Base-by-base conservation (phyloP, 2,888 invertebrate species). In the Leptinotarsa haldemani region DNA sequence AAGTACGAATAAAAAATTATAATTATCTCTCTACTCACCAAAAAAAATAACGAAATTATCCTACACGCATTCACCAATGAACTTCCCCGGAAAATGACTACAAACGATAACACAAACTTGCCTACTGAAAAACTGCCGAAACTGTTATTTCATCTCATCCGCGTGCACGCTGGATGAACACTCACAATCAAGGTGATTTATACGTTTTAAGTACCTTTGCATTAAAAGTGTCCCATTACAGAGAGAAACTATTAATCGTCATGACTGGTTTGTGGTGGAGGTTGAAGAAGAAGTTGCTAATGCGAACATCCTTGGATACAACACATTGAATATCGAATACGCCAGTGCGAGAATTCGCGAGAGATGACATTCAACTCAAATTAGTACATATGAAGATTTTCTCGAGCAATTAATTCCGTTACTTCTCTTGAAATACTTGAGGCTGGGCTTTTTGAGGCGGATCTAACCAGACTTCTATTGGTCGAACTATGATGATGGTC, bases 131-230 rank as follows among this genome's bases (percentile, higher is more conserved):
- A 61, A 40, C 7, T n/a, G 0, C 40, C 61, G 20, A 61, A 61
- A 61, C n/a, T 40, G n/a, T 61, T 61, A 61, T n/a, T 61, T 13
- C 61, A 40, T 40, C 61, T 61, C 30, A 61, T 61, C 61, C 40
- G 61, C 40, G 61, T 30, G 40, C 40, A n/a, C 40, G 25, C 61
- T 40, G 7, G 61, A 61, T 61, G 61, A 61, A 61, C 4, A 61
- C 61, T 25, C 15, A 30, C 61, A 25, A 61, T 61, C 61, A 61
- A 61, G 25, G 61, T 61, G 61, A 61, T n/a, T 61, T 61, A 40
- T 61, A 61, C 16, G 25, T 40, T 30, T 61, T 61, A 61, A 61
- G 61, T 61, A 61, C 61, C 30, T 61, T 61, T 61, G 61, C 22
- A 56, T 56, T 25, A 56, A 22, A 61, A 61, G n/a, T 30, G 25